phyloP scores from a whole-genome alignment of 2,888 invertebrate species.

The Oscheius sp. region DNA sequence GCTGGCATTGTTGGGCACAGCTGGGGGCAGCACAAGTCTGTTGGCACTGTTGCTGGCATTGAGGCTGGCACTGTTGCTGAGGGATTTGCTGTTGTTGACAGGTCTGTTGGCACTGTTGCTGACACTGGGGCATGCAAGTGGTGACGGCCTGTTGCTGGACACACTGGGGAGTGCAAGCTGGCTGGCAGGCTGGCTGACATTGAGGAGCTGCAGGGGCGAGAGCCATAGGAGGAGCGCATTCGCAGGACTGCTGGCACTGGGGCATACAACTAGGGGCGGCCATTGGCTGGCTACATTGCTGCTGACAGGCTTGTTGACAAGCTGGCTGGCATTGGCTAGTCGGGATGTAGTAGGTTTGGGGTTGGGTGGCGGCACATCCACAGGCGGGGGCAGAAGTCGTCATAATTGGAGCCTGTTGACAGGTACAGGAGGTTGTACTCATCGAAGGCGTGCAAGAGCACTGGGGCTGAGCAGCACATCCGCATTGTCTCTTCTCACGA shows the following conservation, averaged over 20 bases:
- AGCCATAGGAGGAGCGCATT: conserved; percentile 13
- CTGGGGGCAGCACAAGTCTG: conserved; percentile 31
- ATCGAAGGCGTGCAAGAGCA: conserved; percentile 31
- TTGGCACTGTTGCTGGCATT: conserved; percentile 45
- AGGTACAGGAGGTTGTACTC: conserved; percentile 37
- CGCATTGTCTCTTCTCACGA: conserved; percentile 53
- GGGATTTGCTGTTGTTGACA: conserved; percentile 28
- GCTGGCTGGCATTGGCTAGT: conserved; percentile 47
- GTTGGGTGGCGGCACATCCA: conserved; percentile 36
- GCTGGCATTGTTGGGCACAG: conserved; percentile 35
- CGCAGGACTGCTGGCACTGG: conserved; percentile 44
- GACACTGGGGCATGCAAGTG: conserved; percentile 41
- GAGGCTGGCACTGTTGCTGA: conserved; percentile 19
- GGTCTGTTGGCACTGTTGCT: conserved; percentile 37
- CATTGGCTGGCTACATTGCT: conserved; percentile 38
- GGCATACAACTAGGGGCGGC: conserved; percentile 39
- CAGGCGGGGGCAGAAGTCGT: background rate
- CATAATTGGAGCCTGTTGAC: conserved; percentile 43
- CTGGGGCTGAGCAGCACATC: conserved; percentile 42
- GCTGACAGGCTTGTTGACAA: conserved; percentile 44
- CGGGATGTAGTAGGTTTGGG: conserved; percentile 32
- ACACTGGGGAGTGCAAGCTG: conserved; percentile 33
- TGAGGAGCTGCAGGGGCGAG: conserved; percentile 6
- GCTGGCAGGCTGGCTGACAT: conserved; percentile 46
- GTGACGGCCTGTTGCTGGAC: too few relatives aligned